Evolutionary conservation across 1,140 invertebrate species (phyloP).

Genomic region (Pseudomyrmex dendroicus): DNA sequence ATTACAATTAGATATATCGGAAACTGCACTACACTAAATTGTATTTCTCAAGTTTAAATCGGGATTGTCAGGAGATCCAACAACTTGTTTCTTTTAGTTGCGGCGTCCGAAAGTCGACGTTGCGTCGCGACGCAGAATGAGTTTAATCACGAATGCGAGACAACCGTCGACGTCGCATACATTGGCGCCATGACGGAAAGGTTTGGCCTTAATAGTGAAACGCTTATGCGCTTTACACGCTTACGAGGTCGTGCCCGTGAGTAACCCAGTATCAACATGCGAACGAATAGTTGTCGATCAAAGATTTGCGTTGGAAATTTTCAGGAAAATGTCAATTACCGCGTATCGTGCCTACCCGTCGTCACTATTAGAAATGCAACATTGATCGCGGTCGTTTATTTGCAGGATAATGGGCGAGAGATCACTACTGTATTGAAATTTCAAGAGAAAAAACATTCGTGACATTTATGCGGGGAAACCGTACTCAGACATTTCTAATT

Average conservation of each 20-base stretch:
- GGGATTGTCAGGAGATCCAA: not conserved
- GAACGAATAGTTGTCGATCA: not conserved
- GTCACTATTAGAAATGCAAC: not conserved
- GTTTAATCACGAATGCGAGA: slow-evolving; percentile 26
- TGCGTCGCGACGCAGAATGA: slow-evolving; percentile 36
- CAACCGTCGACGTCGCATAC: slow-evolving; percentile 3
- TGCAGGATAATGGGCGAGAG: not conserved
- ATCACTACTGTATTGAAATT: not conserved
- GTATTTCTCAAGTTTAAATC: not conserved
- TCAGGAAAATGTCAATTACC: slow-evolving; percentile 1
- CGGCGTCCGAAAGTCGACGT: not conserved
- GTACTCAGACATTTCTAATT: not conserved
- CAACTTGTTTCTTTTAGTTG: not conserved
- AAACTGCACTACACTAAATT: not conserved
- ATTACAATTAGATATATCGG: not conserved
- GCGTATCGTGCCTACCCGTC: not conserved
- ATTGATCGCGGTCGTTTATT: slow-evolving; percentile 1
- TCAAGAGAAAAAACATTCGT: not conserved
- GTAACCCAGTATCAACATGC: slow-evolving; percentile 30
- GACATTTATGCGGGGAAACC: too few relatives aligned
- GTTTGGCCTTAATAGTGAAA: slow-evolving; percentile 55
- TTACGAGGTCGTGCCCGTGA: slow-evolving; percentile 34
- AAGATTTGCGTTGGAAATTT: slow-evolving; percentile 28
- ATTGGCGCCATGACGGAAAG: slow-evolving; percentile 22
- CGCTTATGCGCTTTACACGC: slow-evolving; percentile 25